A percentile compares a stretch with the other conserved stretches of the same genome.
Evolutionary conservation across 1,140 invertebrate genomes (phyloP).

Genomic region (Ceratina calcarata): DNA sequence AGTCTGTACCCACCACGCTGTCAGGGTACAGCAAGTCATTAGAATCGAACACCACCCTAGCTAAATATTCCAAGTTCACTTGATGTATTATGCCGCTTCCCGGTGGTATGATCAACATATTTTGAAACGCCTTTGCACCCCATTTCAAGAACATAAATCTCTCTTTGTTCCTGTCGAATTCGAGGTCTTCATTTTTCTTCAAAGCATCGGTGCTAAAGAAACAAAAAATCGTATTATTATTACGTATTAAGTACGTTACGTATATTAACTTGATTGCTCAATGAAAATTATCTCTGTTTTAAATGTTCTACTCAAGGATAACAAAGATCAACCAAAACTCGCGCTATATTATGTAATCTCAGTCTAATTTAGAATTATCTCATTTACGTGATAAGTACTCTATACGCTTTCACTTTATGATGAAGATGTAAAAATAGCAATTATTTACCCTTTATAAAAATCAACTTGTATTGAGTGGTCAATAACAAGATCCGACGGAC

Average conservation of each 20-base stretch:
- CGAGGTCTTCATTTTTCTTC: slow-evolving; percentile 95
- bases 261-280: slow-evolving; percentile 11
- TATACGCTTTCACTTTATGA: slow-evolving; percentile 7
- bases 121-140: slow-evolving; percentile 96
- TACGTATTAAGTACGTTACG: too few relatives aligned
- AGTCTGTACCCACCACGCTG: slow-evolving; percentile 98
- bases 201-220: slow-evolving; percentile 88
- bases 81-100: slow-evolving; percentile 99
- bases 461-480: slow-evolving; percentile 99
- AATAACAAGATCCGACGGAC: slow-evolving; percentile 98
- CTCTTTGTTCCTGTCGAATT: slow-evolving; percentile 98
- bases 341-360: neutral
- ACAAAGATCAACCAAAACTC: neutral
- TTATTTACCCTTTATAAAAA: slow-evolving; percentile 89
- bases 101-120: slow-evolving; percentile 98
- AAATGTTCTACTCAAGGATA: neutral
- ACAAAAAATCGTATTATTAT: slow-evolving; percentile 59
- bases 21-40: slow-evolving; percentile 92
- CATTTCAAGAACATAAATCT: slow-evolving; percentile 98
- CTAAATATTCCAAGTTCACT: slow-evolving; percentile 98
- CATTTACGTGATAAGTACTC: slow-evolving; percentile 19
- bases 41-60: slow-evolving; percentile 94
- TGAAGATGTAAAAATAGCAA: slow-evolving; percentile 21
- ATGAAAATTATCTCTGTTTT: neutral
- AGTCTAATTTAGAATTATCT: neutral